These are phyloP conservation scores for Caradrina clavipalpis DNA, from an alignment of 2,888 invertebrate genomes.

Conservation along the genomic window DNA sequence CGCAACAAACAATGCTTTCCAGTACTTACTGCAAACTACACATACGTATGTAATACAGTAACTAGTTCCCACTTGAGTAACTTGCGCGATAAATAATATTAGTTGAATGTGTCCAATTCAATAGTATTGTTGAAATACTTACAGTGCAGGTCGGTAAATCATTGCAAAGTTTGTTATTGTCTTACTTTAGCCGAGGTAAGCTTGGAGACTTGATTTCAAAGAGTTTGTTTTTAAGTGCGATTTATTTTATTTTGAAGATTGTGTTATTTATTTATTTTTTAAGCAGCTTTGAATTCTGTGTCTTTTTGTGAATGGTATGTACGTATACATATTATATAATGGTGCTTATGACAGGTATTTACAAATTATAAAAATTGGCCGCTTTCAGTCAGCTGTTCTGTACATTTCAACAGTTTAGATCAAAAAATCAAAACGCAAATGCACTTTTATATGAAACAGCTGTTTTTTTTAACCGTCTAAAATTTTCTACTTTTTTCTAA, in stretches of 20 bases:
- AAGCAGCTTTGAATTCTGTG: no score
- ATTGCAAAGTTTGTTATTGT: constrained; percentile 55
- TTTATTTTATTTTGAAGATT: background rate
- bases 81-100: constrained; percentile 74
- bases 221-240: constrained; percentile 12
- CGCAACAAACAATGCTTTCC: constrained; percentile 51
- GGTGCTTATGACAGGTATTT: no score
- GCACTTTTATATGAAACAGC: no score
- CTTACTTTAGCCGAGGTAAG: constrained; percentile 20
- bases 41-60: constrained; percentile 36
- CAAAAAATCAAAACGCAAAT: no score
- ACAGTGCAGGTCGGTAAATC: constrained; percentile 57
- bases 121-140: constrained; percentile 72
- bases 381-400: no score
- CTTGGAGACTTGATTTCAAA: constrained; percentile 18
- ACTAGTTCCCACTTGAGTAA: constrained; percentile 66
- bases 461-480: no score
- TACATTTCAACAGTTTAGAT: no score
- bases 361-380: no score
- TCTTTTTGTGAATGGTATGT: no score
- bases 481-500: no score
- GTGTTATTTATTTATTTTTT: no score
- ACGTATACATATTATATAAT: no score
- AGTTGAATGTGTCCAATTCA: constrained; percentile 74
- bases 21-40: constrained; percentile 15